Evolutionary conservation across 2,113 vertebrate genomes (phyloP).

Genomic region (Gallinago paraguaiae): DNA sequence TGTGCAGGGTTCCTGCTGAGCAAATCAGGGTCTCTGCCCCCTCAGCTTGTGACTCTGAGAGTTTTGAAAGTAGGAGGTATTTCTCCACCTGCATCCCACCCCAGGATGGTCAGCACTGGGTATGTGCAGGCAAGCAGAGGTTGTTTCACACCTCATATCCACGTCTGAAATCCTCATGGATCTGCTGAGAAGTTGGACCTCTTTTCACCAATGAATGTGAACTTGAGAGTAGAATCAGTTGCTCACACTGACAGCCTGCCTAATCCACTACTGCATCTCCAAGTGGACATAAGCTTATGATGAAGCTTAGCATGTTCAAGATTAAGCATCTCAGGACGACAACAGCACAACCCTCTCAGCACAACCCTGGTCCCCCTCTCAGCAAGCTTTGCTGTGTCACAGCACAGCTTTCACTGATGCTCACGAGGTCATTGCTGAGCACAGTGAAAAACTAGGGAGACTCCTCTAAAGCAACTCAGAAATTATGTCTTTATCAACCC

Average conservation of each 20-base stretch:
- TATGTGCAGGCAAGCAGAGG: neutral
- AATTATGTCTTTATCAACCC: neutral
- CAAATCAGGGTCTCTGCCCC: neutral
- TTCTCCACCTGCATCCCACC: fast-evolving
- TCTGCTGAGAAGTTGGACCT: neutral
- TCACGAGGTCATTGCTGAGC: neutral
- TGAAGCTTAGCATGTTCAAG: neutral
- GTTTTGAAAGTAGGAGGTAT: neutral
- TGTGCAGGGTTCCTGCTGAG: neutral
- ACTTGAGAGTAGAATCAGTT: neutral
- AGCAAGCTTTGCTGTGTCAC: neutral
- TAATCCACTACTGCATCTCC: neutral
- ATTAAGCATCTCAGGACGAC: neutral
- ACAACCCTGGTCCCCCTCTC: neutral
- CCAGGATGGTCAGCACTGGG: fast-evolving
- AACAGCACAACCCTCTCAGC: neutral
- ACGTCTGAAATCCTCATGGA: neutral
- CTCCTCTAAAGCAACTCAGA: neutral
- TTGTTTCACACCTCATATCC: neutral
- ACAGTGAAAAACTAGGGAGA: neutral
- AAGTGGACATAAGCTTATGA: fast-evolving
- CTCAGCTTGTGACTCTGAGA: fast-evolving
- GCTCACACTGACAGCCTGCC: neutral
- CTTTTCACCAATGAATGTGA: neutral
- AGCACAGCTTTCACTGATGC: fast-evolving